Base-by-base conservation (phyloP, 1,140 invertebrate species). In the Helicoverpa zea region DNA sequence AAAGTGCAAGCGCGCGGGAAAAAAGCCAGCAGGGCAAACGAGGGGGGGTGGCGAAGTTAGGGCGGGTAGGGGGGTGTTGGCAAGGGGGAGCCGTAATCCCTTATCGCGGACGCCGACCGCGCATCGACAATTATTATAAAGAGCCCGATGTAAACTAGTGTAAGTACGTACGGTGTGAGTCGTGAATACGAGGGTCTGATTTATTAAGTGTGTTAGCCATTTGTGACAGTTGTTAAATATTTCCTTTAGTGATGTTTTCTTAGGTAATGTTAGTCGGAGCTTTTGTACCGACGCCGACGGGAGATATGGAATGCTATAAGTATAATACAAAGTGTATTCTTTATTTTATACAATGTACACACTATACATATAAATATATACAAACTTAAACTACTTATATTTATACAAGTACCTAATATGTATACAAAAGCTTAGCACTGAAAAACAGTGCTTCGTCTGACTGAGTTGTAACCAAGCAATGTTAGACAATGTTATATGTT, bases 111-210 rank as follows among this genome's bases (percentile, higher is more conserved):
- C 85, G 75, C 85, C 85, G 90, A 87, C 90, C 88, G 91, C 88
- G 85, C 91, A 87, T 88, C 89, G 87, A 81, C 92, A 90, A 91
- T 92, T 91, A 92, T 91, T 90, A 89, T 88, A 89, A 91, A 90
- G 88, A 89, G 88, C 82, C 77, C 75, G 83, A 70, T 90, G 88
- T 89, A 85, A 90, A 91, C 88, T 87, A 84, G 83, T 77, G 72
- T 87, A 84, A 82, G 82, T 83, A 83, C 79, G 79, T 81, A 79
- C 66, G 49, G 66, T 52, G 66, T 10, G 23, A 29, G 47, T 49
- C 23, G 58, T 66, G 75, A 66, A 77, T 63, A 66, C 7, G 29
- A 47, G 73, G 73, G 61, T 7, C 23, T 63, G 66, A 64, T 70
- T 72, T 81, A 77, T 77, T 23, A 49, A 66, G 58, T 30, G 47